These are phyloP conservation scores for Ichneumon xanthorius DNA, from an alignment of 2,888 invertebrate species.

Conservation along the genomic window DNA sequence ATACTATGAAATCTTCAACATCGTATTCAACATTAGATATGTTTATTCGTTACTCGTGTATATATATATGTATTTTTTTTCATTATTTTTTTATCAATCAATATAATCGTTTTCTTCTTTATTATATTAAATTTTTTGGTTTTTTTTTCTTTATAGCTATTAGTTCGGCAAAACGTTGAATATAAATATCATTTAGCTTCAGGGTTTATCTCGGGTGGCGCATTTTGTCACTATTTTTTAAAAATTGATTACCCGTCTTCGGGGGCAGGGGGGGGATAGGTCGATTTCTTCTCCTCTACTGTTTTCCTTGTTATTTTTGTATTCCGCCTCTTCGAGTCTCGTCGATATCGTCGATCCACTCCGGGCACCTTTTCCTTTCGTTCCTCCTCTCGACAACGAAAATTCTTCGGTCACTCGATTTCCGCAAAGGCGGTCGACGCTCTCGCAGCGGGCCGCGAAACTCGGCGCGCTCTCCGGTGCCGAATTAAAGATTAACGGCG, in stretches of 20 bases:
- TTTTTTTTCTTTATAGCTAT: neutral
- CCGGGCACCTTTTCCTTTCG: too few relatives aligned
- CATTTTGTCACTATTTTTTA: neutral
- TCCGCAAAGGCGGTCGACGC: too few relatives aligned
- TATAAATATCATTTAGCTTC: conserved; percentile 18
- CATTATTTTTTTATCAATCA: neutral
- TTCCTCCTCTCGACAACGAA: too few relatives aligned
- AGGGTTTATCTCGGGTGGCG: neutral
- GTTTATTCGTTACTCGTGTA: conserved; percentile 51
- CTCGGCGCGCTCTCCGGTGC: neutral
- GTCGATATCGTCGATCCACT: too few relatives aligned
- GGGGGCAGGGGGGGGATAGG: too few relatives aligned
- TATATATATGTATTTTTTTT: conserved; percentile 24
- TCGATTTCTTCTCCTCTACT: neutral
- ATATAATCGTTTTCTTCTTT: neutral
- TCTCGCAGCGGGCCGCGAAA: neutral
- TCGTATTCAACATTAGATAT: conserved; percentile 71
- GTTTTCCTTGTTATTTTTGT: neutral
- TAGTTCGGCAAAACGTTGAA: conserved; percentile 10
- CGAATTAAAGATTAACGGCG: conserved; percentile 25
- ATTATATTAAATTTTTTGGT: neutral
- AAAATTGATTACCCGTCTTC: too few relatives aligned
- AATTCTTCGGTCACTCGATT: too few relatives aligned
- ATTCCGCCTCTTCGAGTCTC: too few relatives aligned
- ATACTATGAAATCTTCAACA: conserved; percentile 80